These are phyloP conservation scores for Cichladusa arquata DNA, from an alignment of 2,113 vertebrate genomes.

Conservation along the genomic window DNA sequence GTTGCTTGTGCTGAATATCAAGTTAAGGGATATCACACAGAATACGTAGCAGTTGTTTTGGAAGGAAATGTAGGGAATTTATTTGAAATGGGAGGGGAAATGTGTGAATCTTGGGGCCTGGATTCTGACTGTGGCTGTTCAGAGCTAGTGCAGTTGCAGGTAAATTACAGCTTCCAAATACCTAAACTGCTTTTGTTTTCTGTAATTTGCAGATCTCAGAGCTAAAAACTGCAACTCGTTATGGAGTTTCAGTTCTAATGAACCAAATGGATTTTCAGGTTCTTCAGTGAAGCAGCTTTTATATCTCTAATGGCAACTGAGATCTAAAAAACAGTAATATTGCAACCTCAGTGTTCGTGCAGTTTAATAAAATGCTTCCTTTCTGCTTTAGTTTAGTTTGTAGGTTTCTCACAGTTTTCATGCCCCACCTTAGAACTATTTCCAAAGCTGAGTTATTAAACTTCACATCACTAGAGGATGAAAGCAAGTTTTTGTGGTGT, in stretches of 20 bases:
- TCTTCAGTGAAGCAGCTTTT: background rate
- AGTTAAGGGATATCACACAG: background rate
- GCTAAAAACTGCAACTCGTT: background rate
- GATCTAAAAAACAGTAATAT: background rate
- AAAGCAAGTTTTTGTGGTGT: background rate
- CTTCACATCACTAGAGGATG: background rate
- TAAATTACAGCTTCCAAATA: background rate
- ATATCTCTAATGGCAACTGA: background rate
- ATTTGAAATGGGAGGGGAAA: background rate
- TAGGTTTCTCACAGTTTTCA: background rate
- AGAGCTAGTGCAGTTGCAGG: background rate
- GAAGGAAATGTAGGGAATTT: background rate
- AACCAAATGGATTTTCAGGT: background rate
- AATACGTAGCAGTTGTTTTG: background rate
- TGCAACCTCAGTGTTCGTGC: background rate
- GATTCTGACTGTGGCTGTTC: background rate
- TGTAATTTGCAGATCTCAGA: background rate
- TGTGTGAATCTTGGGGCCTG: rapidly evolving
- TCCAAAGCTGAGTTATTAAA: background rate
- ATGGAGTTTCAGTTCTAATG: background rate
- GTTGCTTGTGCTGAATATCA: background rate
- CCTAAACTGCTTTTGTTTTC: background rate
- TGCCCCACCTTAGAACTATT: background rate
- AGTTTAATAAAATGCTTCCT: background rate
- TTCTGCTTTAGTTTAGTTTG: background rate